These are phyloP conservation scores for Nymphalis polychloros DNA, from an alignment of 2,888 invertebrate species.

Conservation along the genomic window DNA sequence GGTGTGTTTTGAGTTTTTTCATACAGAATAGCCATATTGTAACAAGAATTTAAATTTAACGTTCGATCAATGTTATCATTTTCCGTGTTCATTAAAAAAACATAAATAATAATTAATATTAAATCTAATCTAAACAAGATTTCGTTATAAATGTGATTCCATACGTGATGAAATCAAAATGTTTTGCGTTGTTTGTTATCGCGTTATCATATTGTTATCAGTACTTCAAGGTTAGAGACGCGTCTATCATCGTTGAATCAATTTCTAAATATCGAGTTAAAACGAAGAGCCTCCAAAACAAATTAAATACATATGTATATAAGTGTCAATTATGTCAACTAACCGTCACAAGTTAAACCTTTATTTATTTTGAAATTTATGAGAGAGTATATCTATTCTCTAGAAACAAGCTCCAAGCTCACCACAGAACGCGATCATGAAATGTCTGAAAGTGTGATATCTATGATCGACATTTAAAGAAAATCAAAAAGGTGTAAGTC, in stretches of 20 bases:
- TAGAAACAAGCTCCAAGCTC: no score
- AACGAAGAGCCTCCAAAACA: background rate
- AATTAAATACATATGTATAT: background rate
- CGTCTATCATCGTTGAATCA: conserved; percentile 7
- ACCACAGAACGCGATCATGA: no score
- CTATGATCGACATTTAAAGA: no score
- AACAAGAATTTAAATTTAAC: background rate
- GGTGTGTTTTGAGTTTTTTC: no score
- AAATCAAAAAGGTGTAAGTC: no score
- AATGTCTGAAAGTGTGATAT: no score
- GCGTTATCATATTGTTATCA: conserved; percentile 32
- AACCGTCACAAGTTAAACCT: no score
- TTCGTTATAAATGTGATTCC: background rate
- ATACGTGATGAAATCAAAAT: conserved; percentile 15
- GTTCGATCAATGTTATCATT: background rate
- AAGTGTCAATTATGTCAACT: no score
- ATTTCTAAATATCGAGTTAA: conserved; percentile 4
- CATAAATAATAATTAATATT: background rate
- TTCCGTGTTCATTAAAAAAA: background rate
- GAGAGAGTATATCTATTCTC: no score
- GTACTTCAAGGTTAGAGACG: conserved; percentile 28
- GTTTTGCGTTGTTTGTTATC: conserved; percentile 27
- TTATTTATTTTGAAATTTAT: background rate
- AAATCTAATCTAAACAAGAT: background rate
- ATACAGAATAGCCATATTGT: no score